Evolutionary conservation across 2,888 invertebrate genomes (phyloP).

Genomic region (Ophioninae sp.): DNA sequence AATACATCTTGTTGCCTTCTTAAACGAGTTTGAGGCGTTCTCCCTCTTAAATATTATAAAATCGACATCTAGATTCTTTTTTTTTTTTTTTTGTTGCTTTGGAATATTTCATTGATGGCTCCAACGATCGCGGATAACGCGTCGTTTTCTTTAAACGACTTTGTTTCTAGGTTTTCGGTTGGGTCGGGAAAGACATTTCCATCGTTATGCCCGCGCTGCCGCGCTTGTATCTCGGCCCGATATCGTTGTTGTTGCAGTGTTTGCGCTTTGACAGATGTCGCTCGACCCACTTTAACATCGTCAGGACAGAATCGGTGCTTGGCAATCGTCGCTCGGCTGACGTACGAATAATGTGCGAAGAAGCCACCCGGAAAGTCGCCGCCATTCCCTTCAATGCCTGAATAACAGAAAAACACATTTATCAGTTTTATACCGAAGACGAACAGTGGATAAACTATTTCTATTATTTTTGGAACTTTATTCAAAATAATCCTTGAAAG

Average conservation of each 20-base stretch:
- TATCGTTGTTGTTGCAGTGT: constrained; percentile 82
- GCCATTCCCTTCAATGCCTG: constrained; percentile 96
- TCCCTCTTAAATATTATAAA: constrained; percentile 16
- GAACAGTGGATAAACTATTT: no score
- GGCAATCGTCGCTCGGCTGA: constrained; percentile 93
- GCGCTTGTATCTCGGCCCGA: constrained; percentile 77
- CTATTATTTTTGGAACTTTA: no score
- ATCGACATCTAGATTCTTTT: neutral
- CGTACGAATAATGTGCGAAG: constrained; percentile 92
- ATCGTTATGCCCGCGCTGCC: constrained; percentile 88
- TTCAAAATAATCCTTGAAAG: no score
- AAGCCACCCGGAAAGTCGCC: constrained; percentile 93
- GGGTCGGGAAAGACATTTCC: constrained; percentile 87
- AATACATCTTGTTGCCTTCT: constrained; percentile 1
- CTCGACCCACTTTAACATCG: constrained; percentile 95
- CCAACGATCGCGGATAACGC: constrained; percentile 10
- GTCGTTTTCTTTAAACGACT: neutral
- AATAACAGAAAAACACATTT: constrained; percentile 26
- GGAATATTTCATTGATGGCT: constrained; percentile 15
- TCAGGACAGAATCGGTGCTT: constrained; percentile 93
- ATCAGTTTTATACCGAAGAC: neutral
- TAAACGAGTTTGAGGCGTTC: neutral
- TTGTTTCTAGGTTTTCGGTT: constrained; percentile 57
- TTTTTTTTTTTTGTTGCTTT: no score
- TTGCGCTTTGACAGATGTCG: constrained; percentile 91